Conservation (phyloP, 2,113 vertebrate species). For the Tetrao urogallus region DNA sequence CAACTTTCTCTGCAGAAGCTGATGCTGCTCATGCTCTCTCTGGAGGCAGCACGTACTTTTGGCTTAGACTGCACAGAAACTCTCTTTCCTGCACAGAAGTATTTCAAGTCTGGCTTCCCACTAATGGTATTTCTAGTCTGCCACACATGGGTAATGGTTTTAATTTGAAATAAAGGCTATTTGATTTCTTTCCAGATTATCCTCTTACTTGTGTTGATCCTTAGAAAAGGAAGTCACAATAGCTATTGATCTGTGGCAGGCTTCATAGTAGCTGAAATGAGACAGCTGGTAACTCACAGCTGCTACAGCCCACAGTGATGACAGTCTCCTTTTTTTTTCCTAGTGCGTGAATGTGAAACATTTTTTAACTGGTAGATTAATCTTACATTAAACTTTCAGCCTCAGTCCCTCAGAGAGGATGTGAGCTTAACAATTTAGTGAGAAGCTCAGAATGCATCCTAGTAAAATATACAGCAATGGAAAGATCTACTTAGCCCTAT, state of each 20-base stretch:
- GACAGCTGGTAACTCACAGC: neutral
- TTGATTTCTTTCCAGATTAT: neutral
- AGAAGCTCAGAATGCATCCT: neutral
- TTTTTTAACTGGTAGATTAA: neutral
- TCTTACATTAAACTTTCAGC: neutral
- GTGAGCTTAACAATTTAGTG: neutral
- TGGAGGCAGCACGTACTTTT: fast-evolving
- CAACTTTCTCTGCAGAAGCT: neutral
- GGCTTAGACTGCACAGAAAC: neutral
- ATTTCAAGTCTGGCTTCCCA: neutral
- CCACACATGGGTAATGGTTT: neutral
- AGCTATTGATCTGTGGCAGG: neutral
- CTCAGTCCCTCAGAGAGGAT: neutral
- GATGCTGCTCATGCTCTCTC: neutral
- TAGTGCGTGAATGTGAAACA: neutral
- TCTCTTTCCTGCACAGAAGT: neutral
- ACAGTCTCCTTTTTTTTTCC: neutral
- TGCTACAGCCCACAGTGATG: neutral
- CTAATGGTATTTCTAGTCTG: neutral
- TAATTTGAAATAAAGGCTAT: neutral
- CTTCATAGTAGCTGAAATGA: neutral
- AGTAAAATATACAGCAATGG: neutral
- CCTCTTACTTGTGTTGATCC: neutral
- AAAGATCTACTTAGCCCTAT: neutral
- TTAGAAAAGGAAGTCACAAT: neutral